Percentiles rank a stretch among this genome's conserved stretches.
phyloP scores from a whole-genome alignment of 2,797 vertebrate species.

The Protosalanx chinensis region DNA sequence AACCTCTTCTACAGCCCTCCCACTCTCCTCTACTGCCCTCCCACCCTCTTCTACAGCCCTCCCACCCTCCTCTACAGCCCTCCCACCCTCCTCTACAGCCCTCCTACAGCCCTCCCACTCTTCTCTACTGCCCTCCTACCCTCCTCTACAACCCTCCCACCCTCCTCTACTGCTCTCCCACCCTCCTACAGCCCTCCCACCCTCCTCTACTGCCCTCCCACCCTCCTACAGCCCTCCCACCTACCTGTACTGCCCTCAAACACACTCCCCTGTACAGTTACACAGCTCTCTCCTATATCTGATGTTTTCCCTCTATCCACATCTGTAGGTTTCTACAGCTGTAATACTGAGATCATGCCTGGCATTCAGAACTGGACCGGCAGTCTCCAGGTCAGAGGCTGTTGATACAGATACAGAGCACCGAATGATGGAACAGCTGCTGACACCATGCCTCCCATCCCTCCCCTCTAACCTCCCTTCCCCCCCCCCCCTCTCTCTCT shows the following conservation, averaged over 20 bases:
- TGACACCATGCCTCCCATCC: background rate
- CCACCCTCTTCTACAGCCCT: background rate
- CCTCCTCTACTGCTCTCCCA: background rate
- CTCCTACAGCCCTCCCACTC: too few relatives aligned
- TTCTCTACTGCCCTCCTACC: background rate
- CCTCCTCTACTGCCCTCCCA: too few relatives aligned
- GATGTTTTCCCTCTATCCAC: background rate
- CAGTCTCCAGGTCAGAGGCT: conserved; percentile 83
- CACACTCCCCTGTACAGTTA: background rate
- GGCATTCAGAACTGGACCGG: conserved; percentile 97
- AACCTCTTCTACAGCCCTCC: background rate
- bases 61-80: too few relatives aligned
- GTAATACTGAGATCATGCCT: conserved; percentile 97
- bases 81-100: background rate
- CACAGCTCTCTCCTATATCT: background rate
- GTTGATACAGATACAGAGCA: too few relatives aligned
- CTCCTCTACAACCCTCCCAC: background rate
- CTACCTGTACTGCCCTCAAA: background rate
- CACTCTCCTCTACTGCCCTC: background rate
- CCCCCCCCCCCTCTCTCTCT: conserved; percentile 24
- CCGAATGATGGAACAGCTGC: too few relatives aligned
- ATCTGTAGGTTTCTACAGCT: conserved; percentile 90
- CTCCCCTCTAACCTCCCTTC: conserved; percentile 3
- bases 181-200: background rate
- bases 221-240: background rate